Percentiles rank a stretch among this genome's conserved stretches.
Conservation (phyloP, 2,888 invertebrate genomes). For the Opisthograptis luteolata region DNA sequence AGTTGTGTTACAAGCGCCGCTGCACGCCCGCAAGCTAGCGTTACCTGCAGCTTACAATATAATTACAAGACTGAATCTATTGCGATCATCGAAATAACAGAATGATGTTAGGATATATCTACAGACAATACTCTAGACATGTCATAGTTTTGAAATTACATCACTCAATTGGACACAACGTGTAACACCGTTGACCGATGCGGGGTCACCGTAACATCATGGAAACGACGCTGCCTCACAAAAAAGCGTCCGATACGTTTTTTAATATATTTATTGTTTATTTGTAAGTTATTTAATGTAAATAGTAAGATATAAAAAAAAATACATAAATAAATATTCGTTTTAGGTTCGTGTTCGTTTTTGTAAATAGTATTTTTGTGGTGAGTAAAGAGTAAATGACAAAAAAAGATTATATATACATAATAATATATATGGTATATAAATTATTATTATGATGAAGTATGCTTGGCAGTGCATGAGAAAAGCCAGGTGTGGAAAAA, state of each 20-base stretch:
- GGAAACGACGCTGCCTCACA: slow-evolving; percentile 33
- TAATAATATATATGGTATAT: no score
- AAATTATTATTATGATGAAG: slow-evolving; percentile 37
- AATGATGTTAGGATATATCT: slow-evolving; percentile 23
- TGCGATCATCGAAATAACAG: slow-evolving; percentile 28
- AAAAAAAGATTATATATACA: no score
- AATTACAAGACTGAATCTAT: slow-evolving; percentile 32
- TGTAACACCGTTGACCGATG: background rate
- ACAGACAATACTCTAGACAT: slow-evolving; percentile 21
- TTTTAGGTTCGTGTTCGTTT: slow-evolving; percentile 68
- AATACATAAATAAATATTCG: slow-evolving; percentile 62
- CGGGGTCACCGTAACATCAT: slow-evolving; percentile 7
- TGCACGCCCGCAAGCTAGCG: slow-evolving; percentile 1
- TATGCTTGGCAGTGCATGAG: slow-evolving; percentile 43
- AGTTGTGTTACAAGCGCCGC: slow-evolving; percentile 1
- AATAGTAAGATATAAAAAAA: slow-evolving; percentile 71
- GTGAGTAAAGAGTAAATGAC: slow-evolving; percentile 75
- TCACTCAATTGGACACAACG: background rate
- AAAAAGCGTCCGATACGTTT: slow-evolving; percentile 65
- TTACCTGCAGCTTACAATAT: slow-evolving; percentile 13
- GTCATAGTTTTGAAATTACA: slow-evolving; percentile 4
- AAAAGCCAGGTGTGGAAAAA: slow-evolving; percentile 36
- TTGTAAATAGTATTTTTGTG: slow-evolving; percentile 79
- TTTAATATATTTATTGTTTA: slow-evolving; percentile 77
- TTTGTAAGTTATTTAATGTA: slow-evolving; percentile 82